A percentile compares a stretch with the other conserved stretches of the same genome.
These are phyloP conservation scores for Drosophila paulistorum DNA, from an alignment of 1,140 invertebrate genomes.

Conservation along the genomic window DNA sequence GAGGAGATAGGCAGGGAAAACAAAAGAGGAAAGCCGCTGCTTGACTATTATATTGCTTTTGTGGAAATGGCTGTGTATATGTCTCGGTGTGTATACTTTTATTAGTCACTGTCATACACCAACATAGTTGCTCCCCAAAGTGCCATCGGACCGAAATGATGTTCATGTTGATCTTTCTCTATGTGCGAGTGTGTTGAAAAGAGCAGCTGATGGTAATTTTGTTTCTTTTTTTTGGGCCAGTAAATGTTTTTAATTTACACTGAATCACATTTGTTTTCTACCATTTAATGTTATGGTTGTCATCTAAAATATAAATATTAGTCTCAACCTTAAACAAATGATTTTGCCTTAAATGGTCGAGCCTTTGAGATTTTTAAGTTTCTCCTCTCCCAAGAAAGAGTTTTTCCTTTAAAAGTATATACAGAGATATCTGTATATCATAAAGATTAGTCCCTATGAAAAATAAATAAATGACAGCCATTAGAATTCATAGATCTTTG, in stretches of 20 bases:
- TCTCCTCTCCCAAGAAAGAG: no score
- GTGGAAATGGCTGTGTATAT: slow-evolving; percentile 17
- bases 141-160: slow-evolving; percentile 72
- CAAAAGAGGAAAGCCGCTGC: slow-evolving; percentile 39
- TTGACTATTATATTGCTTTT: slow-evolving; percentile 81
- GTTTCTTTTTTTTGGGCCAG: slow-evolving; percentile 18
- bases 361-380: no score
- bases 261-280: neutral
- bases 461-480: no score
- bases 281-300: neutral
- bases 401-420: no score
- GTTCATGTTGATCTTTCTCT: slow-evolving; percentile 50
- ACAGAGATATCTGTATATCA: no score
- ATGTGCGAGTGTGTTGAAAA: slow-evolving; percentile 45
- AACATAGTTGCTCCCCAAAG: slow-evolving; percentile 77
- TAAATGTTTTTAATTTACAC: slow-evolving; percentile 70
- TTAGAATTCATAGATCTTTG: no score
- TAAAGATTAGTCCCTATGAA: no score
- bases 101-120: slow-evolving; percentile 72
- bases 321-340: no score
- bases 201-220: slow-evolving; percentile 52
- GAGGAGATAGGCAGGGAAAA: neutral
- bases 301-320: no score
- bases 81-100: slow-evolving; percentile 52
- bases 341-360: no score